Evolutionary conservation across 2,797 vertebrate genomes (phyloP), one percentile per base, ranked within the genome.

Genomic region (Alosa sapidissima): DNA sequence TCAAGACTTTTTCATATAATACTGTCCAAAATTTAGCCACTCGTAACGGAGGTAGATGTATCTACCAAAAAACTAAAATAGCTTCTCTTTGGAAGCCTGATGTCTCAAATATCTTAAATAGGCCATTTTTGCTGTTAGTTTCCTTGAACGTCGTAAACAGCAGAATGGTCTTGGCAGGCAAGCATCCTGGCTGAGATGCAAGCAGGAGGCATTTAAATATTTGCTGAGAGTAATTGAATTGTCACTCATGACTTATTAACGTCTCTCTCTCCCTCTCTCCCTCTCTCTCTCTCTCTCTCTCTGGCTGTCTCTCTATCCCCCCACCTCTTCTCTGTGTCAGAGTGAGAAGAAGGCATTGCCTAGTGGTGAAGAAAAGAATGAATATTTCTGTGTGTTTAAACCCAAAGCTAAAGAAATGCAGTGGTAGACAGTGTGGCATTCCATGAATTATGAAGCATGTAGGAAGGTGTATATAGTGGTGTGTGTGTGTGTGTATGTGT

Each of bases 201-300:
- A 36, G 36, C 68, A 41, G 33, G 58, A 60, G n/a, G 52, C 58
- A 51, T 62, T 82, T 84, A 87, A 84, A 85, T 55, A 81, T 88
- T 88, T 89, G 84, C 65, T 85, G 87, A 87, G 85, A n/a, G 60
- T 86, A 89, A 89, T 87, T 84, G 84, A 85, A 86, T 86, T 87
- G 81, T 88, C 51, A 81, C 83, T 89, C 84, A 84, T 88, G 86
- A 87, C 85, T 87, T 89, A 88, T 89, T 90, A 88, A 90, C 88
- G 86, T 1, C 36, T 33, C 65, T 72, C 2, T 75, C 68, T 75
- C 68, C 16, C 33, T 72, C 62, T 28, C 7, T 62, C 21, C 5
- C 19, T 62, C 6, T 28, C 28, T 68, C n/a, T 68, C 65, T 68
- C n/a, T 24, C n/a, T 62, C n/a, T 24, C 6, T 65, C 7, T 58